Evolutionary conservation across 2,113 vertebrate species (phyloP), one percentile per base, ranked within the genome.

Genomic region (Coregonus clupeaformis): DNA sequence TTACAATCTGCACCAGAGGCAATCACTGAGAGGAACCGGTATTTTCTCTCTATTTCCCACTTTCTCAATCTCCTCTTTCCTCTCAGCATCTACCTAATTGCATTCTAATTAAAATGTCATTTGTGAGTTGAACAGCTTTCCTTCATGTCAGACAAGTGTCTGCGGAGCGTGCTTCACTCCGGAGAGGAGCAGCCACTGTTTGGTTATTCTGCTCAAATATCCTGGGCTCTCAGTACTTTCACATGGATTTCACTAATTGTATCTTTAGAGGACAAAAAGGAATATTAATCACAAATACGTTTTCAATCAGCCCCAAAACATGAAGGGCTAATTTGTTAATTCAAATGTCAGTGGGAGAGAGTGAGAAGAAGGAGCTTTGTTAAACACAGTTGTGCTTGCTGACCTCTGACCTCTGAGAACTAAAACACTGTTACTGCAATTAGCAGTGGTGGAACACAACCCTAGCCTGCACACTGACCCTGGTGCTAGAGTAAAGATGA

Each of bases 91-190:
- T 24, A 3, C 73, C 85, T 91, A 91, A 92, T 91, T 91, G 88
- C 78, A 67, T 85, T 90, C 88, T 90, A 91, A 93, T 92, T 42
- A 89, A 91, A 90, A 91, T 91, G 90, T 89, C 90, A 68, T 87
- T 88, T 90, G 73, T 74, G 84, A 90, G 81, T 77, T 76, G 57
- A 87, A 80, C 73, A 20, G 79, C 77, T 86, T 89, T 79, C 69
- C 81, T 79, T 87, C 85, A 90, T 93, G 90, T 42, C 36, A 42
- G 36, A 12, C 36, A 42, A 42, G 36, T 42, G 36, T 87, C 85
- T 81, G 60, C 78, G 86, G 83, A 89, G 77, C 77, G 70, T 74
- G 7, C 9, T 42, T 11, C 36, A 81, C 82, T 77, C 80, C 79
- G 27, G 25, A 47, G 74, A 77, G 86, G 83, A 72, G 77, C 82